Evolutionary conservation across 2,113 vertebrate genomes (phyloP).

Genomic region (Poeciliopsis retropinna): DNA sequence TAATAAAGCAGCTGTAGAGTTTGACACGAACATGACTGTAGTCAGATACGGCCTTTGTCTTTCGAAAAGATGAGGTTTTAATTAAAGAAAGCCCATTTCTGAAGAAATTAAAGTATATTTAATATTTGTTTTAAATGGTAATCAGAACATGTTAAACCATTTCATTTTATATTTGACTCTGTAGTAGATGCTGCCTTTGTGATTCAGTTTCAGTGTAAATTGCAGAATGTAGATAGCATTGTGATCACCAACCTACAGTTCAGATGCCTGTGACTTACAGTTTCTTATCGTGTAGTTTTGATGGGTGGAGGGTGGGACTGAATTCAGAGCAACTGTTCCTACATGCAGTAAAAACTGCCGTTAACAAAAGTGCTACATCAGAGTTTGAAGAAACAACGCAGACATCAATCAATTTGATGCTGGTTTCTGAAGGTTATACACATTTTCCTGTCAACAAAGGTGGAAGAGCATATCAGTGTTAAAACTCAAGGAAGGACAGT

Average conservation of each 20-base stretch:
- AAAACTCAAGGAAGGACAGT: conserved; percentile 26
- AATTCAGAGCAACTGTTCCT: background rate
- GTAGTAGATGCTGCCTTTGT: background rate
- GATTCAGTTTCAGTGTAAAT: background rate
- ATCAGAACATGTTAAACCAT: background rate
- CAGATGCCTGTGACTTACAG: background rate
- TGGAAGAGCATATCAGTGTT: conserved; percentile 17
- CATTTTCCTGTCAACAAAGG: conserved; percentile 18
- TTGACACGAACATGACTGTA: conserved; percentile 36
- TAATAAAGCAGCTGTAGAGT: conserved; percentile 63
- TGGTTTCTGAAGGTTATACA: conserved; percentile 23
- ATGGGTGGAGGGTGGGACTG: background rate
- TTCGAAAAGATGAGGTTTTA: background rate
- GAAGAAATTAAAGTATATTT: background rate
- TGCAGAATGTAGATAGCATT: background rate
- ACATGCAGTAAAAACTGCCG: background rate
- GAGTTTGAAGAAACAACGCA: conserved; percentile 10
- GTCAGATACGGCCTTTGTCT: background rate
- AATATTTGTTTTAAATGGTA: background rate
- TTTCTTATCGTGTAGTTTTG: background rate
- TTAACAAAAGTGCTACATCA: conserved; percentile 12
- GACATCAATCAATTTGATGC: conserved; percentile 14
- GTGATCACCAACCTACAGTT: background rate
- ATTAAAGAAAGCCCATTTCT: background rate
- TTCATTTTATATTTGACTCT: background rate